Base-by-base conservation (phyloP, 2,113 vertebrate genomes). In the Leucopsar rothschildi region DNA sequence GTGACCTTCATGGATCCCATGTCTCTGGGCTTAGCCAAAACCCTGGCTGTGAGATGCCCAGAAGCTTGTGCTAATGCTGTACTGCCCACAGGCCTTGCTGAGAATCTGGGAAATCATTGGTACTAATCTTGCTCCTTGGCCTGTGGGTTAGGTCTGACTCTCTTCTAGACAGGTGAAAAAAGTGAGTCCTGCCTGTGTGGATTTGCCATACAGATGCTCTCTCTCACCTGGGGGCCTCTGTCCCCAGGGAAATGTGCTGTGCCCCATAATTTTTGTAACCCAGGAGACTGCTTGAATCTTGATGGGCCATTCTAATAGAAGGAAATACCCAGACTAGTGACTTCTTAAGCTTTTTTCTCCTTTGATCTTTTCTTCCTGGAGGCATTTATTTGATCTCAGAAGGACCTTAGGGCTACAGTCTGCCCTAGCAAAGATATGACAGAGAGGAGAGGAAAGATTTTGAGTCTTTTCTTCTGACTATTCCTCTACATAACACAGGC, bases 361-460 rank as follows among this genome's bases (percentile, higher is more conserved):
- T 95, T 97, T 95, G 88, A 96, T 95, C 95, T 77, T 92, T 93
- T 91, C 86, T 95, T 95, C 94, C 92, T 96, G 80, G 88, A 96
- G 92, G 95, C 95, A 96, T 95, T 95, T 96, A 92, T 97, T 97
- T 97, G 95, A 96, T 97, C 94, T 96, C 77, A 61, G 83, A 94
- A 94, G 94, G 86, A 95, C 95, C 94, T 95, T 96, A 95, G 94
- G 94, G 88, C 94, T 95, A 88, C 72, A 90, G 83, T 92, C 86
- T 95, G 91, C 82, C 86, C 92, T 86, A 93, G 94, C 92, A 94
- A 88, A 96, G 60, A 92, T 93, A 73, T 75, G 85, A 92, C 86
- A 92, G 92, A 68, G 66, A 90, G 64, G 1, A 2, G 59, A 95
- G 88, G 85, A 83, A 93, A 93, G 71, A 92, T 90, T 90, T 86